Percentiles rank a stretch among this genome's conserved stretches.
phyloP scores from a whole-genome alignment of 2,797 vertebrate genomes.

The Pogoniulus pusillus region DNA sequence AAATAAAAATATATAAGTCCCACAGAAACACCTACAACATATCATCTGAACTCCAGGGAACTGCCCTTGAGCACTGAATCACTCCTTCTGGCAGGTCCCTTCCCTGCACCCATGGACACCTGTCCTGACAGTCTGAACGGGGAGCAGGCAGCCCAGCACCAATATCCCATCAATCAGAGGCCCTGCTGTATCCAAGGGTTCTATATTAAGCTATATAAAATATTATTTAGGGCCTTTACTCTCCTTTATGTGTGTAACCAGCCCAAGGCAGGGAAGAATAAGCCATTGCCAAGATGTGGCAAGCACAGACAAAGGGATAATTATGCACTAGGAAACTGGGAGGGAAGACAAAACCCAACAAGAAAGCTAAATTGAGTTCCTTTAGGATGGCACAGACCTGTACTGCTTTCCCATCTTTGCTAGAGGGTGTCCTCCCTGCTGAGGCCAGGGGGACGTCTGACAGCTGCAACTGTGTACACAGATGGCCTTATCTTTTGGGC shows the following conservation, averaged over 20 bases:
- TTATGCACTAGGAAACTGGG: neutral
- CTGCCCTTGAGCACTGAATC: neutral
- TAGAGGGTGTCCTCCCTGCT: accelerated
- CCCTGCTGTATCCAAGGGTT: neutral
- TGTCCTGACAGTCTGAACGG: accelerated
- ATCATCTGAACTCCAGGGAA: neutral
- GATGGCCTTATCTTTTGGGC: neutral
- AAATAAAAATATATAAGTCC: neutral
- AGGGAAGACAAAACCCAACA: neutral
- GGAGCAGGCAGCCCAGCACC: neutral
- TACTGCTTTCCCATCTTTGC: neutral
- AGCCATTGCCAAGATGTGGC: neutral
- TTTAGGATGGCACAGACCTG: neutral
- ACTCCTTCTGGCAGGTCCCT: neutral
- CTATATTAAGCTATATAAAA: neutral
- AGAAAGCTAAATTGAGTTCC: neutral
- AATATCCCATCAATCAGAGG: neutral
- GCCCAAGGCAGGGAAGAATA: neutral
- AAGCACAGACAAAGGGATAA: neutral
- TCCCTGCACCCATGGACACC: neutral
- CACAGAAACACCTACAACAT: neutral
- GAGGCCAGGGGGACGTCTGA: neutral
- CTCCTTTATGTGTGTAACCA: neutral
- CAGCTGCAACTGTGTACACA: neutral
- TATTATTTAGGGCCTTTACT: neutral